Evolutionary conservation across 2,113 vertebrate genomes (phyloP), one percentile per base, ranked within the genome.

Genomic region (Gallinago paraguaiae): DNA sequence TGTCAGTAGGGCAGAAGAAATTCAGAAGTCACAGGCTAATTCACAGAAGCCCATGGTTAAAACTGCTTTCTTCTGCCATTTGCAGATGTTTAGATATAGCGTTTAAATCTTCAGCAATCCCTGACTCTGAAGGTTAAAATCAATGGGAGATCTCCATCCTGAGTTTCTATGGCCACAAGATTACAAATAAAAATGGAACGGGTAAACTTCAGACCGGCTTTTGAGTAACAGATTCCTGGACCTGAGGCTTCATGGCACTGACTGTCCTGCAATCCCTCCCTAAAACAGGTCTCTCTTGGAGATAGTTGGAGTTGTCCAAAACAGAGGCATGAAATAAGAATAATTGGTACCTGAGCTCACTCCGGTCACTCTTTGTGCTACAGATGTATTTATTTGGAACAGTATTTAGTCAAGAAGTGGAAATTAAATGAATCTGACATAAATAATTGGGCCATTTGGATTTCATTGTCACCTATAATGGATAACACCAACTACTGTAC

Each of bases 401-500:
- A 37, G 17, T 33, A 80, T 61, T 78, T 43, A 80, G 37, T 70
- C 46, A 78, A 83, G 56, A 78, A 70, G 33, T 57, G 31, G 41
- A 64, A 96, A 79, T 84, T 81, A 78, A 93, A 93, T 65, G 43
- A 91, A 68, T 53, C 69, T 84, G 69, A 84, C 90, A 77, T 71
- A 78, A 93, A 78, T 74, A 93, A 83, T 56, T 46, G 63, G 50
- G 64, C 19, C 48, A 48, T 68, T 68, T 92, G 70, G 75, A 88
- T 82, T 74, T 68, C 33, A 71, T 22, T 80, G 75, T 68, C 76
- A 84, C 43, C 76, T 30, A n/a, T 59, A 94, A 79, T 30, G 59
- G 54, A 11, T 63, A 81, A 67, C 51, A 59, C 11, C 1, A 6
- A 57, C 64, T 71, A 45, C 10, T 9, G 35, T 77, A 90, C 65